These are phyloP conservation scores for Rhagium mordax DNA, from an alignment of 2,888 invertebrate genomes.

Conservation along the genomic window DNA sequence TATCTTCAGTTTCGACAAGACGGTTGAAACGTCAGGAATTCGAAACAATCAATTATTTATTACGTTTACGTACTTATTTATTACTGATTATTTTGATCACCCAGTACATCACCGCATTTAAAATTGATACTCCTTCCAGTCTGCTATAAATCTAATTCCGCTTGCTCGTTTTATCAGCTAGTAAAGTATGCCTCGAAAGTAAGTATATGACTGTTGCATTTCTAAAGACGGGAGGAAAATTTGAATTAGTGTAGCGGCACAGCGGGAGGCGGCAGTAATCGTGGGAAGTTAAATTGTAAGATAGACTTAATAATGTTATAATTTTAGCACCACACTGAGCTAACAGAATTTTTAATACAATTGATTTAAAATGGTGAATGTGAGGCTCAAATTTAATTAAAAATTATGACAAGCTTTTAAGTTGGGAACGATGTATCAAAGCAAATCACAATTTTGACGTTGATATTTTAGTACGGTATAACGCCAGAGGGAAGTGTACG, in stretches of 20 bases:
- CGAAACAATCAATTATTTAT: no score
- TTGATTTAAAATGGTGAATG: slow-evolving; percentile 21
- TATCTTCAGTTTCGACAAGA: no score
- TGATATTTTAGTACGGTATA: neutral
- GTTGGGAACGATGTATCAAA: slow-evolving; percentile 1
- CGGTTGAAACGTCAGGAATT: no score
- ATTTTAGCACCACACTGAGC: slow-evolving; percentile 40
- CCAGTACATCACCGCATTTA: neutral
- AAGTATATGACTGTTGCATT: slow-evolving; percentile 5
- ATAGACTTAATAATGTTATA: slow-evolving; percentile 36
- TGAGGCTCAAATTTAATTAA: slow-evolving; percentile 23
- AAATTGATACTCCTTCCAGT: neutral
- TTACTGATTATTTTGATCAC: neutral
- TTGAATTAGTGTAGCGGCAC: slow-evolving; percentile 34
- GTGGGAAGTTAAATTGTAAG: slow-evolving; percentile 32
- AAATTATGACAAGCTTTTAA: slow-evolving; percentile 12
- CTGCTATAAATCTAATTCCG: neutral
- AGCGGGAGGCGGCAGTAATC: slow-evolving; percentile 26
- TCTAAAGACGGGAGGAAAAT: slow-evolving; percentile 33
- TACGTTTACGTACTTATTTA: no score
- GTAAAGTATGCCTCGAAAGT: slow-evolving; percentile 10
- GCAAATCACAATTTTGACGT: slow-evolving; percentile 10
- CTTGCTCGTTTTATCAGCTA: slow-evolving; percentile 5
- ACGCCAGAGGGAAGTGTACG: neutral
- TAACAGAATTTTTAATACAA: slow-evolving; percentile 31